A percentile compares a stretch with the other conserved stretches of the same genome.
These are phyloP conservation scores for Perithous albicinctus DNA, from an alignment of 2,888 invertebrate species.

Conservation along the genomic window DNA sequence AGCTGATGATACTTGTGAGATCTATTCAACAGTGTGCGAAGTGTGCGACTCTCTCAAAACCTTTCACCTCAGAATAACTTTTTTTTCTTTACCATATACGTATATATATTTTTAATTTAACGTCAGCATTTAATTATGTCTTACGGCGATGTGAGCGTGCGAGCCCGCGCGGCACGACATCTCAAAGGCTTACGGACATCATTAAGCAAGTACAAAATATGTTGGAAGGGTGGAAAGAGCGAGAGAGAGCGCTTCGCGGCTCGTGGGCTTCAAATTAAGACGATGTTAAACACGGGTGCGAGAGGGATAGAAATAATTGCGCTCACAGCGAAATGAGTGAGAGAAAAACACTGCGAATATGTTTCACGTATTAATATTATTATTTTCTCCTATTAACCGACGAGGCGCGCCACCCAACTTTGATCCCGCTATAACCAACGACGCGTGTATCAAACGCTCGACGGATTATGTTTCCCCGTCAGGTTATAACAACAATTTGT, in stretches of 20 bases:
- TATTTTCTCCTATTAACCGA: conserved; percentile 58
- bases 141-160: conserved; percentile 65
- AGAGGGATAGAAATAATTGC: neutral
- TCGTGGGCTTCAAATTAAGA: conserved; percentile 59
- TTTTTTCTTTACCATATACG: neutral
- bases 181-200: conserved; percentile 78
- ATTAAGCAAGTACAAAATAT: conserved; percentile 78
- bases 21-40: neutral
- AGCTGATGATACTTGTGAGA: no score
- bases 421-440: conserved; percentile 34
- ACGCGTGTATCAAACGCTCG: conserved; percentile 27
- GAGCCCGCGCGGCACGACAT: conserved; percentile 66
- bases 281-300: neutral
- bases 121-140: conserved; percentile 75
- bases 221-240: conserved; percentile 67
- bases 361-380: conserved; percentile 70
- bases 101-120: neutral
- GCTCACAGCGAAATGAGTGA: neutral
- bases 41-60: neutral
- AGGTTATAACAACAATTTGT: conserved; percentile 8
- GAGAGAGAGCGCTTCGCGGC: conserved; percentile 35
- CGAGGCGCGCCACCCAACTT: conserved; percentile 29
- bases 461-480: conserved; percentile 10
- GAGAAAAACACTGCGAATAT: neutral
- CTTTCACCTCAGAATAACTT: conserved; percentile 29